Conservation (phyloP, 2,797 vertebrate genomes). For the Paramormyrops hopkinsi region DNA sequence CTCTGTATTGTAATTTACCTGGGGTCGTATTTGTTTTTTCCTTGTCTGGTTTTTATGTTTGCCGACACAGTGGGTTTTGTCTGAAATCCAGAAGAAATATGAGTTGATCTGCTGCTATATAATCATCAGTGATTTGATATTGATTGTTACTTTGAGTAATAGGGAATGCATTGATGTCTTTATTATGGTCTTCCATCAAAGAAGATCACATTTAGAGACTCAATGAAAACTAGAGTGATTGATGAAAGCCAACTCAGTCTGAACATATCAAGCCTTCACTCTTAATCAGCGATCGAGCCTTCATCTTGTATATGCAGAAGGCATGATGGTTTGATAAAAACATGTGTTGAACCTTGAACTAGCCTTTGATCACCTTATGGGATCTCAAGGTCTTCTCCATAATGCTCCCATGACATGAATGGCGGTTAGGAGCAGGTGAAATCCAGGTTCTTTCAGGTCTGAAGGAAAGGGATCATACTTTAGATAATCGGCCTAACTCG, state of each 20-base stretch:
- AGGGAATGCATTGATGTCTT: background rate
- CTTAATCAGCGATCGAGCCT: background rate
- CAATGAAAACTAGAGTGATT: background rate
- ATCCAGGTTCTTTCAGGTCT: background rate
- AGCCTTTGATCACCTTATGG: background rate
- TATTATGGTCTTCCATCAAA: constrained; percentile 8
- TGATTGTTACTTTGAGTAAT: constrained; percentile 2
- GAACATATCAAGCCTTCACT: background rate
- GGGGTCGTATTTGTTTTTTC: background rate
- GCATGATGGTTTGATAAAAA: background rate
- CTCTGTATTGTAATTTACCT: background rate
- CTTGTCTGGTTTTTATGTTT: background rate
- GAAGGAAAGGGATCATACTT: background rate
- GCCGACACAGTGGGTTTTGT: background rate
- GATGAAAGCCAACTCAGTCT: background rate
- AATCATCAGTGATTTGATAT: constrained; percentile 5
- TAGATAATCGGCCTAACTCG: background rate
- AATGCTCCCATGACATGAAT: background rate
- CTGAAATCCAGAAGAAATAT: background rate
- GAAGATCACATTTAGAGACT: background rate
- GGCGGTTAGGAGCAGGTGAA: background rate
- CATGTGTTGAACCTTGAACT: background rate
- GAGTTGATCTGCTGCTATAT: background rate
- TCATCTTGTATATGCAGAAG: background rate
- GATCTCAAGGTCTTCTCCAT: background rate